These are phyloP conservation scores for Salvelinus sp. DNA, from an alignment of 2,113 vertebrate genomes.

Conservation along the genomic window DNA sequence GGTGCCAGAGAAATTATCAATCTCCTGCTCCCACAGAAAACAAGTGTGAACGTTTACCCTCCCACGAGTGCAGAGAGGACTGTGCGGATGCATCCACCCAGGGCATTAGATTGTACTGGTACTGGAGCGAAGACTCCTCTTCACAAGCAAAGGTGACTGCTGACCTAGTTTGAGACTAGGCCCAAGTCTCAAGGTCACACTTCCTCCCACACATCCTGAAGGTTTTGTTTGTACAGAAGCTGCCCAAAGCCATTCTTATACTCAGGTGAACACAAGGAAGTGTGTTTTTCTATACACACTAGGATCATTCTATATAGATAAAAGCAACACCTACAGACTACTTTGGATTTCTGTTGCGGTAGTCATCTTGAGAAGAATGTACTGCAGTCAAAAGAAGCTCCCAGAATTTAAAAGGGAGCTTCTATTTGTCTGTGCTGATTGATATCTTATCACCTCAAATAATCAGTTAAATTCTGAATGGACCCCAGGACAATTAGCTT, in stretches of 20 bases:
- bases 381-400: slow-evolving; percentile 2
- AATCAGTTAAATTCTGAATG: neutral
- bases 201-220: slow-evolving; percentile 54
- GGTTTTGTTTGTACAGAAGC: slow-evolving; percentile 64
- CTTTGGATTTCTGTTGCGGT: neutral
- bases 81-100: slow-evolving; percentile 41
- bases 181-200: slow-evolving; percentile 69
- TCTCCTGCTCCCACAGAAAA: slow-evolving; percentile 54
- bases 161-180: slow-evolving; percentile 69
- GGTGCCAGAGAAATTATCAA: slow-evolving; percentile 69
- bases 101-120: slow-evolving; percentile 42
- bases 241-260: slow-evolving; percentile 53
- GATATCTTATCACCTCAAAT: neutral
- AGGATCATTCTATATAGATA: neutral
- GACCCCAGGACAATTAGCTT: neutral
- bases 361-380: neutral
- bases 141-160: slow-evolving; percentile 55
- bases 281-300: slow-evolving; percentile 4
- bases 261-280: slow-evolving; percentile 46
- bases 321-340: neutral
- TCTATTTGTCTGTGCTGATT: neutral
- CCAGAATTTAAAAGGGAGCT: slow-evolving; percentile 1
- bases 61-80: slow-evolving; percentile 41
- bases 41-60: slow-evolving; percentile 56
- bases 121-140: slow-evolving; percentile 47